phyloP scores from a whole-genome alignment of 2,888 invertebrate genomes.

The Sesia apiformis region DNA sequence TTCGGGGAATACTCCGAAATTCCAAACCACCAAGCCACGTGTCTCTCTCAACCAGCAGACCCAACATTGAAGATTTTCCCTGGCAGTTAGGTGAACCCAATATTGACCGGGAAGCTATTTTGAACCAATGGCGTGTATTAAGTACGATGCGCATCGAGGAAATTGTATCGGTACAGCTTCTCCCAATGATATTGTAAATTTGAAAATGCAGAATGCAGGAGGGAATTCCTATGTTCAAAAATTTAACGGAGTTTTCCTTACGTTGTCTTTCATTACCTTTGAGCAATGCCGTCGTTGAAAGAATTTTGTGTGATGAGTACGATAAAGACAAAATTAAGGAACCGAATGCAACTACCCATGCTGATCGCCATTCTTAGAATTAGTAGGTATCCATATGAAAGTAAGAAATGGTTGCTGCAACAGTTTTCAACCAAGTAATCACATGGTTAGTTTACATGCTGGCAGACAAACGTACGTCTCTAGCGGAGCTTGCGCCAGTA shows the following conservation, averaged over 20 bases:
- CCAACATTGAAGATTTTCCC: slow-evolving; percentile 10
- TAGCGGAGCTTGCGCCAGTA: too few species aligned
- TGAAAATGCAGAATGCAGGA: slow-evolving; percentile 13
- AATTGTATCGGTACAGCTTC: slow-evolving; percentile 10
- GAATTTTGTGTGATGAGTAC: too few species aligned
- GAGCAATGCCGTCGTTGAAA: slow-evolving; percentile 12
- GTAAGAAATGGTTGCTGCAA: too few species aligned
- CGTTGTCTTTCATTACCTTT: slow-evolving; percentile 11
- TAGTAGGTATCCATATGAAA: too few species aligned
- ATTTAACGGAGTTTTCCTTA: slow-evolving; percentile 4
- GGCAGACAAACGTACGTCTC: too few species aligned
- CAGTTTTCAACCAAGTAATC: too few species aligned
- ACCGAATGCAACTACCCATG: too few species aligned
- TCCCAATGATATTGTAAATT: slow-evolving; percentile 5
- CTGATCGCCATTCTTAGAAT: too few species aligned
- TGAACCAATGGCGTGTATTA: slow-evolving; percentile 8
- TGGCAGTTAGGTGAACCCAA: too few species aligned
- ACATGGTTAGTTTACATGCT: too few species aligned
- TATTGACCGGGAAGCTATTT: too few species aligned
- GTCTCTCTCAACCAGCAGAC: slow-evolving; percentile 4
- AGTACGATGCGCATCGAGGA: slow-evolving; percentile 11
- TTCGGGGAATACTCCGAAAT: slow-evolving; percentile 5
- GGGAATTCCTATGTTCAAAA: slow-evolving; percentile 9
- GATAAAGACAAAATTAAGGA: too few species aligned
- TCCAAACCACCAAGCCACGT: slow-evolving; percentile 5